phyloP scores from a whole-genome alignment of 2,888 invertebrate genomes.

The Sclerodermus sp. region DNA sequence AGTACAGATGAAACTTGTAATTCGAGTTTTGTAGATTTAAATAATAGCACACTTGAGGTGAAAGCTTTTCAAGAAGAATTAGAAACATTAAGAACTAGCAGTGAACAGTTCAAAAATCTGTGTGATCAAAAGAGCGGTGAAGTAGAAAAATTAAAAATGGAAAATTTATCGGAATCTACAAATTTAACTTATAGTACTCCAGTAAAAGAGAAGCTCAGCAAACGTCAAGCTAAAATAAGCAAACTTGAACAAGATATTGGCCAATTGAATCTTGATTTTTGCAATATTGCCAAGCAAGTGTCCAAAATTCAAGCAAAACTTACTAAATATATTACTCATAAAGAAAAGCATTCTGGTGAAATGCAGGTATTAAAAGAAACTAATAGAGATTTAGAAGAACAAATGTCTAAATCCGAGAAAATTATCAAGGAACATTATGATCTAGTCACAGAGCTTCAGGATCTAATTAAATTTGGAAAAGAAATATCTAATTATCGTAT shows the following conservation, averaged over 20 bases:
- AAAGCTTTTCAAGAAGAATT: constrained; percentile 35
- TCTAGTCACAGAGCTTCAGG: constrained; percentile 12
- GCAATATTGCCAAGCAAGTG: constrained; percentile 23
- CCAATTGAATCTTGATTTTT: constrained; percentile 30
- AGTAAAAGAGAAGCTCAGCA: constrained; percentile 4
- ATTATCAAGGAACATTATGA: too few species aligned
- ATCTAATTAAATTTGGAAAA: constrained; percentile 21
- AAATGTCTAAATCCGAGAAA: constrained; percentile 14
- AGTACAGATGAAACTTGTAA: not conserved
- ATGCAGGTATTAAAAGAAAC: constrained; percentile 29
- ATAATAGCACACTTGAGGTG: constrained; percentile 32
- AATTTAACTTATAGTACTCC: not conserved
- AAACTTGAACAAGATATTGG: constrained; percentile 34
- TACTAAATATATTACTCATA: constrained; percentile 27
- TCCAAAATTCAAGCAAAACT: constrained; percentile 14
- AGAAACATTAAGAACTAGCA: constrained; percentile 35
- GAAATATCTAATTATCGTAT: constrained; percentile 10
- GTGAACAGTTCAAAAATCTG: constrained; percentile 31
- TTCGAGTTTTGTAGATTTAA: constrained; percentile 26
- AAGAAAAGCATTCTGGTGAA: constrained; percentile 16
- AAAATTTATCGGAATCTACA: not conserved
- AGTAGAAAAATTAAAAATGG: constrained; percentile 35
- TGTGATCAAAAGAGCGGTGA: constrained; percentile 41
- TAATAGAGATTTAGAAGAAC: constrained; percentile 25
- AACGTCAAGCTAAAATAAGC: constrained; percentile 25